Evolutionary conservation across 2,797 vertebrate genomes (phyloP).

Genomic region (Pangasius macronema): DNA sequence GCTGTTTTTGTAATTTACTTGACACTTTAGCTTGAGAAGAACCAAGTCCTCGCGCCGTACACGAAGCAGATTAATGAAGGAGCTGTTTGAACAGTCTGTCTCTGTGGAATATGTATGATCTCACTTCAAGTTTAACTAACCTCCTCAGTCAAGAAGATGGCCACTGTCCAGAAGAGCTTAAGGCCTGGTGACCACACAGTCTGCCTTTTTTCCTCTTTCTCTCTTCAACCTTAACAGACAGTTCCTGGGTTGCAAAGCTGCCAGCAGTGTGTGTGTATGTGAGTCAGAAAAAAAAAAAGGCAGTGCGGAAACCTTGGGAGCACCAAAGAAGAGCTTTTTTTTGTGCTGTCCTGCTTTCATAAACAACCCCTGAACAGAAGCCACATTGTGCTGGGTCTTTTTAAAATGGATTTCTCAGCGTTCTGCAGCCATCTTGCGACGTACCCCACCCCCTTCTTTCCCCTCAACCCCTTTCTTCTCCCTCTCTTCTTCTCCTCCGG

Average conservation of each 20-base stretch:
- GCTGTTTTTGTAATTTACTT: constrained; percentile 16
- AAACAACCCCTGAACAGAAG: constrained; percentile 41
- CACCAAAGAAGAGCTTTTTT: constrained; percentile 28
- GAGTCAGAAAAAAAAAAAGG: constrained; percentile 6
- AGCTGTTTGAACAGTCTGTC: constrained; percentile 23
- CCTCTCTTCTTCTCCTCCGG: constrained; percentile 53
- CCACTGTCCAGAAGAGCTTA: constrained; percentile 48
- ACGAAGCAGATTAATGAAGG: not conserved
- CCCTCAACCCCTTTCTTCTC: constrained; percentile 50
- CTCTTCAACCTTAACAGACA: constrained; percentile 44
- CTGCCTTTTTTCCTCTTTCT: constrained; percentile 28
- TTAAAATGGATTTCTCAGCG: constrained; percentile 65
- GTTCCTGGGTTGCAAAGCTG: constrained; percentile 41
- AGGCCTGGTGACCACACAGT: not conserved
- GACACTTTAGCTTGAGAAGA: constrained; percentile 15
- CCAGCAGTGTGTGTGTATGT: constrained; percentile 19
- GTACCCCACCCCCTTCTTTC: constrained; percentile 7
- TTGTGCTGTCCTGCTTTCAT: constrained; percentile 52
- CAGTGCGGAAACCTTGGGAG: constrained; percentile 5
- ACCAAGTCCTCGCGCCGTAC: not conserved
- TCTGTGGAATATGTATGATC: constrained; percentile 44
- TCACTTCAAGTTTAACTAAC: constrained; percentile 59
- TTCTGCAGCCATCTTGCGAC: constrained; percentile 48
- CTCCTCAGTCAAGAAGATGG: constrained; percentile 62
- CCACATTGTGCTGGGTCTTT: constrained; percentile 44